These are phyloP conservation scores for Heliconius nattereri DNA, from an alignment of 1,140 invertebrate genomes.

Conservation along the genomic window DNA sequence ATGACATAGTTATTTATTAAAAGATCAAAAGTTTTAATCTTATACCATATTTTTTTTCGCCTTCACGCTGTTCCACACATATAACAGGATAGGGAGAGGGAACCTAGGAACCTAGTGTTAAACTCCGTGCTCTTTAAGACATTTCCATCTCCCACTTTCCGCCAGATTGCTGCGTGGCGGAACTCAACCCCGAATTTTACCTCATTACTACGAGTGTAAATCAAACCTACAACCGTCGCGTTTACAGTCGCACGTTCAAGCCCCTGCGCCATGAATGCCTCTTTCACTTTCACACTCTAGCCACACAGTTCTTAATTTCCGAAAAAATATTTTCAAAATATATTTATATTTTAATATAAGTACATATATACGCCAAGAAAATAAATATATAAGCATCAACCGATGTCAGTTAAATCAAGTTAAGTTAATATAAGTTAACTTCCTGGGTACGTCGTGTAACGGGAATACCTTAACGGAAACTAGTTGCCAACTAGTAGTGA, in stretches of 20 bases:
- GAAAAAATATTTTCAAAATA: too few relatives aligned
- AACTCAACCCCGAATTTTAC: background rate
- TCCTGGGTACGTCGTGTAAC: slow-evolving; percentile 3
- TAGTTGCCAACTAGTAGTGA: background rate
- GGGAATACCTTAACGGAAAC: slow-evolving; percentile 10
- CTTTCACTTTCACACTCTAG: too few relatives aligned
- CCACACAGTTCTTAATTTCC: too few relatives aligned
- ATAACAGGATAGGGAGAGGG: background rate
- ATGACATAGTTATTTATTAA: too few relatives aligned
- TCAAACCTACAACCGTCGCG: background rate
- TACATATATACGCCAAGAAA: too few relatives aligned
- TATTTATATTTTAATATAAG: too few relatives aligned
- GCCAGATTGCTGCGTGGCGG: background rate
- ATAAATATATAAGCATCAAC: background rate
- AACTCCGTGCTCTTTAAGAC: background rate
- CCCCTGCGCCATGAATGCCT: background rate
- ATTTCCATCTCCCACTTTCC: background rate
- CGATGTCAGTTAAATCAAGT: background rate
- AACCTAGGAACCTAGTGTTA: background rate
- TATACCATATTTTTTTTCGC: too few relatives aligned
- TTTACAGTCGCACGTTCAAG: background rate
- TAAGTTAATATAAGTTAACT: background rate
- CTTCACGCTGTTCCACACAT: background rate
- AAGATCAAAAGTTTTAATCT: too few relatives aligned
- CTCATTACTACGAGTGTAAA: background rate